phyloP scores from a whole-genome alignment of 2,113 vertebrate genomes.

The Eidolon helvum region DNA sequence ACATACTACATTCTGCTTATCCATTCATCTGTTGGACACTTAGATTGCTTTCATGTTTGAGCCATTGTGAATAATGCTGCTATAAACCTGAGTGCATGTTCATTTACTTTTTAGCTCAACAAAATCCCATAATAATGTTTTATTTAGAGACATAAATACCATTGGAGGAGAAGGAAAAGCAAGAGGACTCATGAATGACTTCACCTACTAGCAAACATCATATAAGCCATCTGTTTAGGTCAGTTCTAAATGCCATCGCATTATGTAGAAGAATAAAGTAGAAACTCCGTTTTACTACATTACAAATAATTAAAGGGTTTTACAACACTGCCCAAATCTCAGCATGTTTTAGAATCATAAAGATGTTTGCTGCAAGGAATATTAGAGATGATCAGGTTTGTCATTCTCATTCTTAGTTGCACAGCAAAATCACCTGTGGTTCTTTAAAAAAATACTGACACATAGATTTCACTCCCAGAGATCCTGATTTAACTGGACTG shows the following conservation, averaged over 20 bases:
- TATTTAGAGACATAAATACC: neutral
- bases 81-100: neutral
- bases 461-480: neutral
- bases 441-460: neutral
- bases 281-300: neutral
- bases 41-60: neutral
- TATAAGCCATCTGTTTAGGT: neutral
- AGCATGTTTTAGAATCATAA: neutral
- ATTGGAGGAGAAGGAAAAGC: neutral
- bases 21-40: neutral
- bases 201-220: neutral
- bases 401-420: neutral
- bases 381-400: neutral
- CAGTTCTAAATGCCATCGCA: neutral
- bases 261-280: neutral
- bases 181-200: neutral
- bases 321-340: neutral
- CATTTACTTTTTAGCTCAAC: neutral
- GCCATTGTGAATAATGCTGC: neutral
- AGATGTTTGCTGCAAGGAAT: neutral
- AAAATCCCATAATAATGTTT: neutral
- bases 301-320: neutral
- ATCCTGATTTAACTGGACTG: neutral
- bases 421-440: neutral
- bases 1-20: neutral